Evolutionary conservation across 1,140 invertebrate species (phyloP).

Genomic region (Eueides isabella): DNA sequence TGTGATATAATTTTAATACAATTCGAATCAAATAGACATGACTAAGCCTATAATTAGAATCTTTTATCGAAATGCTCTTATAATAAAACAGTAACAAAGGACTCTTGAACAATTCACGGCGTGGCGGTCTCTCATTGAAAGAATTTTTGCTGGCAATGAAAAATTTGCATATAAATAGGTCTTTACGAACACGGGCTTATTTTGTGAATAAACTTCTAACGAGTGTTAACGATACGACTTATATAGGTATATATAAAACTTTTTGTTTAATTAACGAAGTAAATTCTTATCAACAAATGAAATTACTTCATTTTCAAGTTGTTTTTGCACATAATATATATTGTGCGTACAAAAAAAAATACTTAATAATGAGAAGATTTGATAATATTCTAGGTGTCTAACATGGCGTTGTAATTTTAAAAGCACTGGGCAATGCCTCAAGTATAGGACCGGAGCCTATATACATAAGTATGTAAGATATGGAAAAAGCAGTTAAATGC

Average conservation of each 20-base stretch:
- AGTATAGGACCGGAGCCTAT: too few relatives aligned
- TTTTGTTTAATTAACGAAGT: neutral
- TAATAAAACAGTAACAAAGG: slow-evolving; percentile 28
- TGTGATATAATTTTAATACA: too few relatives aligned
- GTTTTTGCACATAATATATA: neutral
- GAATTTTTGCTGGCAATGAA: slow-evolving; percentile 35
- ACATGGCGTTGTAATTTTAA: too few relatives aligned
- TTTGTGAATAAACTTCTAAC: slow-evolving; percentile 9
- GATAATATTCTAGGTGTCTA: too few relatives aligned
- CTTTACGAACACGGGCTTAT: slow-evolving; percentile 12
- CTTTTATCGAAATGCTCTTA: neutral
- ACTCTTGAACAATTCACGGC: slow-evolving; percentile 21
- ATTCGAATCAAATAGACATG: neutral
- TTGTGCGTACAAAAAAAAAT: neutral
- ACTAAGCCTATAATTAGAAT: neutral
- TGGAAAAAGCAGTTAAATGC: too few relatives aligned
- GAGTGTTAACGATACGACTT: slow-evolving; percentile 4
- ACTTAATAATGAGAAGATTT: too few relatives aligned
- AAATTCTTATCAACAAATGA: neutral
- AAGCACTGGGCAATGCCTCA: too few relatives aligned
- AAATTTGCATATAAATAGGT: slow-evolving; percentile 48
- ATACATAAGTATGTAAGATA: too few relatives aligned
- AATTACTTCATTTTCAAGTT: neutral
- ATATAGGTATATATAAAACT: neutral
- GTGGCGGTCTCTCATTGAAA: neutral